Evolutionary conservation across 2,888 invertebrate species (phyloP).

Genomic region (Biston stratarius): DNA sequence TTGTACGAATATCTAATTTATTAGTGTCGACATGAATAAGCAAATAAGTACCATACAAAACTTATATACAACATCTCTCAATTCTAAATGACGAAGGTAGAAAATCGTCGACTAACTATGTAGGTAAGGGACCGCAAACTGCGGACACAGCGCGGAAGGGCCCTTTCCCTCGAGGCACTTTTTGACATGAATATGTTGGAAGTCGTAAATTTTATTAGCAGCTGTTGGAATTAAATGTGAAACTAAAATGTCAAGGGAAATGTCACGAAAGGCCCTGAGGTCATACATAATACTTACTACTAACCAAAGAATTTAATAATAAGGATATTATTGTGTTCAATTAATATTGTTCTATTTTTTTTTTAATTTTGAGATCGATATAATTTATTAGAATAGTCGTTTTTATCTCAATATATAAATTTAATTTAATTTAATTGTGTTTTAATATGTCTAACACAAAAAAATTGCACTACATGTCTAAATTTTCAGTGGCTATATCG

Average conservation of each 20-base stretch:
- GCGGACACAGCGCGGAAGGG: not conserved
- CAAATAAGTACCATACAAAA: not conserved
- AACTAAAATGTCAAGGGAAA: constrained; percentile 16
- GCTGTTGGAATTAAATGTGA: constrained; percentile 4
- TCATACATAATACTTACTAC: not conserved
- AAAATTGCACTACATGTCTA: too few species aligned
- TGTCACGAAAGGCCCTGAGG: not conserved
- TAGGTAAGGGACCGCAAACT: constrained; percentile 7
- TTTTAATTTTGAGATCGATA: too few species aligned
- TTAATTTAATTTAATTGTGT: too few species aligned
- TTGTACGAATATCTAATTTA: too few species aligned
- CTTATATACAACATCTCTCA: not conserved
- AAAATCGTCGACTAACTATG: not conserved
- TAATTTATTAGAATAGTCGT: too few species aligned
- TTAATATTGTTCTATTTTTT: too few species aligned
- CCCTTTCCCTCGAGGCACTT: constrained; percentile 2
- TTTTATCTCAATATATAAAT: too few species aligned
- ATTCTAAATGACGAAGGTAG: constrained; percentile 8
- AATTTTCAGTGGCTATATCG: too few species aligned
- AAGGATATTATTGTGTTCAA: too few species aligned
- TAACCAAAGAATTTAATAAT: too few species aligned
- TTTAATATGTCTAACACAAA: too few species aligned
- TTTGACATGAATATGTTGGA: constrained; percentile 13
- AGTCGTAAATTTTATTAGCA: constrained; percentile 26
- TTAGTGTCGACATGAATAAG: not conserved